A percentile compares a stretch with the other conserved stretches of the same genome.
Conservation (phyloP, 2,888 invertebrate species). For the Nycteola revayana region DNA sequence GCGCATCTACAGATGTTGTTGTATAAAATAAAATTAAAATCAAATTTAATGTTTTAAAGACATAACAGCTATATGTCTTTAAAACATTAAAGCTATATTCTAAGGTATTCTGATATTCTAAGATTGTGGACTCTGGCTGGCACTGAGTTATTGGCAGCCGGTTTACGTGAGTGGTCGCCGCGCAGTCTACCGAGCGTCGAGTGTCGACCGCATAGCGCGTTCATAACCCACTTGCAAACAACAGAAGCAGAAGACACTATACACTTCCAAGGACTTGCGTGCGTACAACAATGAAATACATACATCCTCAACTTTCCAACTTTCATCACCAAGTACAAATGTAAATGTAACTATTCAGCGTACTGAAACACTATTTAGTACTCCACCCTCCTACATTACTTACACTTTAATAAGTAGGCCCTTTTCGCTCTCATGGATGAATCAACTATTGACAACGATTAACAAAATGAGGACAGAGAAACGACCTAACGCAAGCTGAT, state of each 20-base stretch:
- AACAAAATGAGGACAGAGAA: conserved; percentile 62
- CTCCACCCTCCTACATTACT: no score
- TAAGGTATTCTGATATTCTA: conserved; percentile 18
- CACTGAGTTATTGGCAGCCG: conserved; percentile 53
- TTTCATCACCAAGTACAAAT: conserved; percentile 25
- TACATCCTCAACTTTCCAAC: conserved; percentile 34
- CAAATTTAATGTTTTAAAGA: conserved; percentile 19
- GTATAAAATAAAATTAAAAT: conserved; percentile 23
- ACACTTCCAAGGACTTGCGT: conserved; percentile 34
- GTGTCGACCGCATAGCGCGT: conserved; percentile 25
- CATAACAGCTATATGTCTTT: conserved; percentile 23
- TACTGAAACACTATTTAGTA: no score
- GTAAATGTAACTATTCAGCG: not conserved
- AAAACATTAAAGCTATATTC: conserved; percentile 25
- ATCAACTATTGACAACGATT: conserved; percentile 39
- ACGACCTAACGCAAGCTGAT: conserved; percentile 67
- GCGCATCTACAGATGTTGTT: no score
- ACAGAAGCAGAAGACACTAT: conserved; percentile 30
- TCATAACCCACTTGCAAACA: conserved; percentile 53
- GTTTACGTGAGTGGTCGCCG: conserved; percentile 50
- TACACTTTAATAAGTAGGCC: no score
- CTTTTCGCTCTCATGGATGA: conserved; percentile 28
- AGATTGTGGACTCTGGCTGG: conserved; percentile 20
- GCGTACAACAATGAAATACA: conserved; percentile 26
- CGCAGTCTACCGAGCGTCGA: conserved; percentile 52